phyloP scores from a whole-genome alignment of 1,140 invertebrate genomes.

The Temnothorax longispinosus region DNA sequence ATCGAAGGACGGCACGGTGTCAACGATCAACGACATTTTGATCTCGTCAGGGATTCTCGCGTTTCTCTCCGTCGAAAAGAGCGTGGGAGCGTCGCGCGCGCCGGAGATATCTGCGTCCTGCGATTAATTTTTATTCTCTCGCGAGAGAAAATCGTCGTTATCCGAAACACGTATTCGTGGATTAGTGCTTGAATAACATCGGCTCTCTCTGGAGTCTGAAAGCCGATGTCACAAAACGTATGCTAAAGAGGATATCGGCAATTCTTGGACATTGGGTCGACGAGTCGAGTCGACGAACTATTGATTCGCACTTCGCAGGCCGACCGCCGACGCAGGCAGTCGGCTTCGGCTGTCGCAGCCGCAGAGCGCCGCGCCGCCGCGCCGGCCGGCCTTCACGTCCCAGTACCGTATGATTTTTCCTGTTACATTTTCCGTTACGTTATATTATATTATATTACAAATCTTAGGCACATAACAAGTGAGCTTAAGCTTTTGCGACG shows the following conservation, averaged over 20 bases:
- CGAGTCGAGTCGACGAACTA: constrained; percentile 82
- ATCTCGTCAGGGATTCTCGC: background rate
- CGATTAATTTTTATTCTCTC: constrained; percentile 50
- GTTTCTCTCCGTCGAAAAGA: background rate
- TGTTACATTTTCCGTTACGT: background rate
- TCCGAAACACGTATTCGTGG: too few species aligned
- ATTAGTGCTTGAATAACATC: background rate
- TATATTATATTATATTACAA: background rate
- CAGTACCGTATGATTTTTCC: constrained; percentile 69
- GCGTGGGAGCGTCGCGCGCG: too few species aligned
- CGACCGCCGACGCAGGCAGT: background rate
- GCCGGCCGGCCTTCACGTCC: background rate
- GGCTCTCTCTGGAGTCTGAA: background rate
- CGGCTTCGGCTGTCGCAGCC: too few species aligned
- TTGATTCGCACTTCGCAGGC: constrained; percentile 75
- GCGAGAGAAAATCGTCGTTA: too few species aligned
- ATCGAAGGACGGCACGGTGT: background rate
- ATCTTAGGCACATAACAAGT: background rate
- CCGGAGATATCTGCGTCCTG: too few species aligned
- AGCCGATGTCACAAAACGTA: background rate
- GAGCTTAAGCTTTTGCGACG: background rate
- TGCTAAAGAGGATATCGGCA: constrained; percentile 37
- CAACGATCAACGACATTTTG: background rate
- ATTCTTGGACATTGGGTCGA: constrained; percentile 66
- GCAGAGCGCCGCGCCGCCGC: constrained; percentile 34